Conservation (phyloP, 2,113 vertebrate species). For the Eublepharis macularius region DNA sequence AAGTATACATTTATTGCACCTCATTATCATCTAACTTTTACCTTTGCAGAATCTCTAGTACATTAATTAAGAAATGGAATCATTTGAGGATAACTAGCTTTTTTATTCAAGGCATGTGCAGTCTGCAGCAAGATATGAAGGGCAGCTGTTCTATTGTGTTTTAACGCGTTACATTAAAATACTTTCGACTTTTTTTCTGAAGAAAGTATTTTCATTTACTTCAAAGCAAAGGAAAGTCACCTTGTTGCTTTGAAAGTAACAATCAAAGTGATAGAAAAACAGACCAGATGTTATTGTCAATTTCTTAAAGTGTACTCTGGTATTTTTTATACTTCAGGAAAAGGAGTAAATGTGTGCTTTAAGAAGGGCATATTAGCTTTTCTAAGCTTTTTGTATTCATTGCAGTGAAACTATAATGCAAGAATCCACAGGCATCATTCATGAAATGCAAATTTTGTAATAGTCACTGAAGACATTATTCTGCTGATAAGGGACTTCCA, state of each 20-base stretch:
- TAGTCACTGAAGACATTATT: background rate
- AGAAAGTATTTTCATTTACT: background rate
- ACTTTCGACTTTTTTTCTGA: background rate
- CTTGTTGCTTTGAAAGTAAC: slow-evolving; percentile 17
- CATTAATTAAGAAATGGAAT: background rate
- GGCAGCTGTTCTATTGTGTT: background rate
- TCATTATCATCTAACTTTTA: background rate
- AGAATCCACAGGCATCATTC: background rate
- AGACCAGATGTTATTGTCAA: background rate
- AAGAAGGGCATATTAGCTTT: background rate
- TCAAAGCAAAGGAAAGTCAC: slow-evolving; percentile 12
- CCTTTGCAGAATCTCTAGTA: background rate
- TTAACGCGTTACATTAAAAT: background rate
- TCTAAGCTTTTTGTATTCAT: background rate
- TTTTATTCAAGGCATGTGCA: background rate
- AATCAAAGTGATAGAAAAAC: slow-evolving; percentile 6
- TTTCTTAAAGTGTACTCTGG: background rate
- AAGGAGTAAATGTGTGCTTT: slow-evolving; percentile 2
- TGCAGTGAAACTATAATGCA: background rate
- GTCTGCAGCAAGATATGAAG: background rate
- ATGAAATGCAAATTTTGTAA: background rate
- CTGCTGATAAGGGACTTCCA: background rate
- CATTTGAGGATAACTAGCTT: background rate
- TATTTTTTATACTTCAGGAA: background rate
- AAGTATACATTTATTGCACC: background rate